These are phyloP conservation scores for Oncorhynchus tshawytscha DNA, from an alignment of 2,113 vertebrate genomes.

Conservation along the genomic window DNA sequence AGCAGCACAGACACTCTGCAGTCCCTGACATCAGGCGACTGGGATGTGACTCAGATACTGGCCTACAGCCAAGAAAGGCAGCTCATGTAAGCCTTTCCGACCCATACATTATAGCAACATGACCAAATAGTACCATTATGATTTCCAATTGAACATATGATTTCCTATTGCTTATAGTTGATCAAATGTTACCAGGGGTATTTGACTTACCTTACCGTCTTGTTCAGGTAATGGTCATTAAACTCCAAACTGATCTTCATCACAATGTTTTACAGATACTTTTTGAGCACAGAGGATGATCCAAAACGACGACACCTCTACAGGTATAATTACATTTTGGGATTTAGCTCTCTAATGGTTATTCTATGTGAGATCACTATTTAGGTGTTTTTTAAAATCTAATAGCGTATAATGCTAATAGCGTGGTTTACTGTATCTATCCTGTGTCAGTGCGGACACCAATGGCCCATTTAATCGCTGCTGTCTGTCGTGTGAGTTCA, in stretches of 20 bases:
- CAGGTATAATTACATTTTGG: conserved; percentile 72
- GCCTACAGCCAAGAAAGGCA: conserved; percentile 85
- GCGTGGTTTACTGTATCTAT: no score
- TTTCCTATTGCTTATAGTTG: no score
- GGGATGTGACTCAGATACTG: conserved; percentile 93
- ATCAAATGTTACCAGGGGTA: no score
- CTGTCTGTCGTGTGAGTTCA: conserved; percentile 91
- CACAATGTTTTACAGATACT: conserved; percentile 78
- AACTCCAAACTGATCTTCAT: conserved; percentile 1
- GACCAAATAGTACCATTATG: neutral
- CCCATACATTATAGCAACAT: neutral
- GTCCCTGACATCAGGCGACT: conserved; percentile 91
- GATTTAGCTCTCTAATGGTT: no score
- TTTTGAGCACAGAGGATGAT: conserved; percentile 92
- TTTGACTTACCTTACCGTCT: no score
- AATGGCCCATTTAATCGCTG: conserved; percentile 88
- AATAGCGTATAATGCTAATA: no score
- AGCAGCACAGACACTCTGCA: conserved; percentile 88
- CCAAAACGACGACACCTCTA: conserved; percentile 89
- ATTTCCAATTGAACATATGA: no score
- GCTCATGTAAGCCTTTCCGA: conserved; percentile 81
- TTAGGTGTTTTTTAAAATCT: neutral
- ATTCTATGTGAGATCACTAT: no score
- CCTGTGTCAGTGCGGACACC: conserved; percentile 81
- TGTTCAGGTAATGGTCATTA: neutral